phyloP scores from a whole-genome alignment of 1,140 invertebrate genomes.

The Drosophila malerkotliana region DNA sequence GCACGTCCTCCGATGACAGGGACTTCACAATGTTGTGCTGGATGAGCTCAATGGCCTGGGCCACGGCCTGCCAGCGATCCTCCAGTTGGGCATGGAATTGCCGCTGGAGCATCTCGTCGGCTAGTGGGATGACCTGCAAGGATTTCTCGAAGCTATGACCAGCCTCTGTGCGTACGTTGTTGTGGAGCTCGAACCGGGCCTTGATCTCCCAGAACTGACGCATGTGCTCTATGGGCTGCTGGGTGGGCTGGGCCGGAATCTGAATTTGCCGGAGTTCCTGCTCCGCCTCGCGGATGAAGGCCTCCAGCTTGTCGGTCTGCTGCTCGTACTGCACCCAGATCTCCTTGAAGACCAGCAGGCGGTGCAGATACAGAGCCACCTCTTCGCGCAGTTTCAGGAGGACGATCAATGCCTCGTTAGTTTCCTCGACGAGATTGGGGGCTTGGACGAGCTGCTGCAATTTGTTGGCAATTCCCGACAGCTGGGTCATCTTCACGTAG shows the following conservation, averaged over 20 bases:
- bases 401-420: constrained; percentile 88
- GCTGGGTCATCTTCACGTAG: constrained; percentile 89
- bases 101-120: constrained; percentile 92
- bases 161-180: constrained; percentile 89
- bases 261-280: constrained; percentile 86
- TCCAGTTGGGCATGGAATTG: constrained; percentile 90
- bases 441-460: constrained; percentile 90
- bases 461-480: constrained; percentile 89
- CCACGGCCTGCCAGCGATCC: constrained; percentile 89
- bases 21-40: constrained; percentile 88
- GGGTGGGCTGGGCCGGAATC: constrained; percentile 84
- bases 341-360: constrained; percentile 89
- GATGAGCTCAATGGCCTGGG: constrained; percentile 87
- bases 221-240: constrained; percentile 88
- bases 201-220: constrained; percentile 94
- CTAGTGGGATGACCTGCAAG: constrained; percentile 89
- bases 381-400: constrained; percentile 89
- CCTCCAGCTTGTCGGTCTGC: constrained; percentile 89
- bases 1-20: constrained; percentile 89
- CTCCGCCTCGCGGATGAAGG: constrained; percentile 90
- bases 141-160: constrained; percentile 90
- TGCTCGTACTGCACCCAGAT: constrained; percentile 90
- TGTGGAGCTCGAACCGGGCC: constrained; percentile 94
- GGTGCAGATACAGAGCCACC: constrained; percentile 88
- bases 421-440: constrained; percentile 88